Evolutionary conservation across 2,113 vertebrate genomes (phyloP), one percentile per base, ranked within the genome.

Genomic region (Hemiprocne comata): DNA sequence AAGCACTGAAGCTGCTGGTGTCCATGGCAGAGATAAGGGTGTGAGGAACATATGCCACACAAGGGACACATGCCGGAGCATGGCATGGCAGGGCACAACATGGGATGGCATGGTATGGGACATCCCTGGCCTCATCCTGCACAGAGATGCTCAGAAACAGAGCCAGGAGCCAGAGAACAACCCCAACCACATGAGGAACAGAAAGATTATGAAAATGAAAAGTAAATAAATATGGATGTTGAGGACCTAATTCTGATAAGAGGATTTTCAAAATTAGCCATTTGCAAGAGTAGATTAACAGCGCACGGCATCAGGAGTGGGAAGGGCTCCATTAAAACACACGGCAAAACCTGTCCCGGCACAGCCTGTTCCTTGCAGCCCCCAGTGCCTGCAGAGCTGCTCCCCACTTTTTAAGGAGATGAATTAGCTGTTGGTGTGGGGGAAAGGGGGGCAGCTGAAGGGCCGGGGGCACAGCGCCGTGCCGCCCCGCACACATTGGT

Each of bases 191-290:
- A 77, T 2, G 17, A 79, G 67, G 64, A 70, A 67, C 44, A 66
- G 83, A 62, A 91, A 97, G 97, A 96, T 96, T 96, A 97, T 94
- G 95, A 97, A 97, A 98, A 98, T 97, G 94, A 79, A 97, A 98
- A 97, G 96, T 98, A 98, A 98, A 98, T 98, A 98, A 98, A 97
- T 97, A 97, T 94, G 97, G 96, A 97, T 97, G 98, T 70, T 94
- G 96, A 97, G 95, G 96, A 96, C 97, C 97, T 97, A 98, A 97
- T 98, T 98, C 97, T 98, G 97, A 97, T 98, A 98, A 98, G 98
- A 95, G 97, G 98, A 98, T 98, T 98, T 98, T 98, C 96, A 95
- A 97, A 98, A 98, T 98, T 98, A 98, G 97, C 97, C 98, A 96
- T 98, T 98, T 97, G 97, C 97, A 96, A 88, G 97, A 97, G 97